Conservation (phyloP, 1,140 invertebrate genomes). For the Rhagoletis zephyria region DNA sequence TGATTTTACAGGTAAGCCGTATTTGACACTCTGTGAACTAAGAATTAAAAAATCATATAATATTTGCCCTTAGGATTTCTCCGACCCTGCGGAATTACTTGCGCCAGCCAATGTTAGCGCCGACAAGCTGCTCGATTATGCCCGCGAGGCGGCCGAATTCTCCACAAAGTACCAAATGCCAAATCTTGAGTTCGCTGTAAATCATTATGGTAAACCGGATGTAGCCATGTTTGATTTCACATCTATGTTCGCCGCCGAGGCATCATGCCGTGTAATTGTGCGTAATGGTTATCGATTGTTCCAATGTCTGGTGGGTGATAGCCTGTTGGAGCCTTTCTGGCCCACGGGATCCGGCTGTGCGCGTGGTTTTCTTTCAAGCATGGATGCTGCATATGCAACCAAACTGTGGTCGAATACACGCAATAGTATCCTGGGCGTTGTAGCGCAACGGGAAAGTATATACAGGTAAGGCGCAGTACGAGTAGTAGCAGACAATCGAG, state of each 20-base stretch:
- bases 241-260: constrained; percentile 97
- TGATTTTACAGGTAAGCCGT: constrained; percentile 82
- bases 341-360: constrained; percentile 98
- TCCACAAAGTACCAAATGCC: constrained; percentile 93
- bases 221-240: constrained; percentile 99
- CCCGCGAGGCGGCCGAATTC: constrained; percentile 95
- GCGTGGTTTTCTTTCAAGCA: constrained; percentile 93
- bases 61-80: constrained; percentile 80
- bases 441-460: constrained; percentile 95
- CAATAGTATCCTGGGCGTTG: constrained; percentile 83
- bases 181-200: constrained; percentile 94
- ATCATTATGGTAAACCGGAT: constrained; percentile 97
- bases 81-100: constrained; percentile 90
- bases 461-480: constrained; percentile 77
- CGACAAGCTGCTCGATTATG: constrained; percentile 91
- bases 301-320: constrained; percentile 94
- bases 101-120: constrained; percentile 92
- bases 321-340: constrained; percentile 97
- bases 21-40: not conserved
- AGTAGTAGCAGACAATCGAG: not conserved
- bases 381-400: constrained; percentile 97
- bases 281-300: constrained; percentile 85
- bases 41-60: not conserved
- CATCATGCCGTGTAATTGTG: constrained; percentile 85
- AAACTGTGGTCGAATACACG: constrained; percentile 84